A percentile compares a stretch with the other conserved stretches of the same genome.
Evolutionary conservation across 2,888 invertebrate genomes (phyloP).

Genomic region (Alloplasta piceator): DNA sequence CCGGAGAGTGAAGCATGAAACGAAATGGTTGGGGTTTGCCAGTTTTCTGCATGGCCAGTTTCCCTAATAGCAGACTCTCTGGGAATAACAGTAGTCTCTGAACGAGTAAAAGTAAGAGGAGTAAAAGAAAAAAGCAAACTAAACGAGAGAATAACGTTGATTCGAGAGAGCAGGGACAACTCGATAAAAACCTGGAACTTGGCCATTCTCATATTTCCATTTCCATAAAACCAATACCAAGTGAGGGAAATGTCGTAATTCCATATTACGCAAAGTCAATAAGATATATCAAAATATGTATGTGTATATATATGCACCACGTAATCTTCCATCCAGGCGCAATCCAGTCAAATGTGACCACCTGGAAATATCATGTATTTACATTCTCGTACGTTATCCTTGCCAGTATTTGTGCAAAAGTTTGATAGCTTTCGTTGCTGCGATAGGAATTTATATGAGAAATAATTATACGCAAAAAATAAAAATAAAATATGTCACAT

Average conservation of each 20-base stretch:
- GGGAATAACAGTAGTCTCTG: slow-evolving; percentile 33
- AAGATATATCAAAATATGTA: slow-evolving; percentile 1
- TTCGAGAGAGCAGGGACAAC: slow-evolving; percentile 28
- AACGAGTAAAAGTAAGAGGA: background rate
- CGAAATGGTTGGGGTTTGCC: slow-evolving; percentile 25
- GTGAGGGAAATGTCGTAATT: background rate
- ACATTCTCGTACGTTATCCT: background rate
- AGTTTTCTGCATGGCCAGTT: slow-evolving; percentile 60
- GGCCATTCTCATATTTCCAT: slow-evolving; percentile 53
- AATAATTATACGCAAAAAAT: background rate
- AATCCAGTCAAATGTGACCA: slow-evolving; percentile 30
- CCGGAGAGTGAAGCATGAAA: slow-evolving; percentile 51
- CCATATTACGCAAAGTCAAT: slow-evolving; percentile 33
- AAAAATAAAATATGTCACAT: background rate
- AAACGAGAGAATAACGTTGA: slow-evolving; percentile 47
- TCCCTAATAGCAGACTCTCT: slow-evolving; percentile 46
- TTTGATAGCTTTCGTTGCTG: too few species aligned
- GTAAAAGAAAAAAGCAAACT: slow-evolving; percentile 8
- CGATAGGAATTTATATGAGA: background rate
- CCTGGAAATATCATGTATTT: slow-evolving; percentile 13
- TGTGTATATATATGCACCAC: slow-evolving; percentile 19
- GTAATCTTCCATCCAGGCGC: slow-evolving; percentile 39
- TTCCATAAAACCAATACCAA: slow-evolving; percentile 39
- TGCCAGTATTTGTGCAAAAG: too few species aligned
- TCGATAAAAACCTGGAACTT: slow-evolving; percentile 61